These are phyloP conservation scores for Anarrhichthys ocellatus DNA, from an alignment of 2,113 vertebrate genomes.

Conservation along the genomic window DNA sequence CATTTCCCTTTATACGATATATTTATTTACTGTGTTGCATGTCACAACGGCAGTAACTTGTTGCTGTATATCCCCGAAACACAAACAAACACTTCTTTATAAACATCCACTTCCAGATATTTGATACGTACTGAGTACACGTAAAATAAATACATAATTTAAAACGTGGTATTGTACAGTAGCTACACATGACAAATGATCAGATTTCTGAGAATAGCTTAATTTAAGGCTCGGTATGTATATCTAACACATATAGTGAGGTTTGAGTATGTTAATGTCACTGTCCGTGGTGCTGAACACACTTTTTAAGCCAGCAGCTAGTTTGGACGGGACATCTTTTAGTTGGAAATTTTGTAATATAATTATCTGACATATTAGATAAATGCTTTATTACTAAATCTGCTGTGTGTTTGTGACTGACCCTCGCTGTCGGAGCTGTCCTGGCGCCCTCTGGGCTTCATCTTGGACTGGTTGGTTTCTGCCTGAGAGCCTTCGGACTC, in stretches of 20 bases:
- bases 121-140: too few species aligned
- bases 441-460: constrained; percentile 83
- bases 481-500: constrained; percentile 94
- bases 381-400: neutral
- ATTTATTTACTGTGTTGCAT: too few species aligned
- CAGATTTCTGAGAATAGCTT: too few species aligned
- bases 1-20: too few species aligned
- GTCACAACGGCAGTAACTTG: too few species aligned
- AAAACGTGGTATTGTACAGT: too few species aligned
- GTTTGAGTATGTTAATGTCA: neutral
- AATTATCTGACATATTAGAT: neutral
- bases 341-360: neutral
- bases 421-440: constrained; percentile 95
- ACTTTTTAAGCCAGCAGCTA: neutral
- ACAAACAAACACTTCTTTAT: too few species aligned
- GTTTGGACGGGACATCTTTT: neutral
- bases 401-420: constrained; percentile 68
- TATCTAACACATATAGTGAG: too few species aligned
- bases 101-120: too few species aligned
- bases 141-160: too few species aligned
- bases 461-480: constrained; percentile 83
- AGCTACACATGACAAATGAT: neutral
- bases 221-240: too few species aligned
- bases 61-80: too few species aligned
- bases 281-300: constrained; percentile 43